Base-by-base conservation (phyloP, 1,140 invertebrate species). In the Homarus americanus region DNA sequence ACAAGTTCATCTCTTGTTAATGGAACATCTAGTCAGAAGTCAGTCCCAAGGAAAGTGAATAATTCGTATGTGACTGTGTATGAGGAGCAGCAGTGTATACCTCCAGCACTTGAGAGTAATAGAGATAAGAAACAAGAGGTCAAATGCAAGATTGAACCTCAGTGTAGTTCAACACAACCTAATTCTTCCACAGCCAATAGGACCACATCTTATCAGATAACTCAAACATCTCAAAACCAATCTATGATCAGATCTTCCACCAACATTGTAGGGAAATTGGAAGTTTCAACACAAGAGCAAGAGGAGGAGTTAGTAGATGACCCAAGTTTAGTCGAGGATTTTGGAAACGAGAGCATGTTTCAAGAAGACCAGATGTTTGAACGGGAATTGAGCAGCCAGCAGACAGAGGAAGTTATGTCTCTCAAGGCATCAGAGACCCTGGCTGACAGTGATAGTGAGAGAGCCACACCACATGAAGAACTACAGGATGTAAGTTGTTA, bases 321-420 rank as follows among this genome's bases (percentile, higher is more conserved):
- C 53, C 83, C 75, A 53, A 86, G 73, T 78, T 49, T 82, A 49
- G 63, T 85, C 32, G 83, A 73, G 41, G 76, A 87, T 15, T 86
- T 82, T 80, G 32, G 44, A 63, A 84, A 49, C 36, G 88, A 76
- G 24, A 76, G 53, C 15, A 91, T 91, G 28, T 91, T 87, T 83
- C 79, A 49, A 34, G 91, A 90, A 87, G 82, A 92, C 78, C 76
- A 80, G 34, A 90, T 90, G 88, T 90, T 90, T 84, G 88, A 89
- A 38, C 73, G 88, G n/a, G 91, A 92, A 41, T 63, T 92, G 15
- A 49, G 34, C 38, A 73, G 36, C 32, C 69, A 88, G 76, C 87
- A 92, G 24, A 86, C 82, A 28, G 91, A 92, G 49, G 91, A 92
- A 44, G 91, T 90, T 40, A 85, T 92, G 91, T 92, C 91, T n/a